A percentile compares a stretch with the other conserved stretches of the same genome.
Conservation (phyloP, 1,140 invertebrate genomes). For the Scylla paramamosain region DNA sequence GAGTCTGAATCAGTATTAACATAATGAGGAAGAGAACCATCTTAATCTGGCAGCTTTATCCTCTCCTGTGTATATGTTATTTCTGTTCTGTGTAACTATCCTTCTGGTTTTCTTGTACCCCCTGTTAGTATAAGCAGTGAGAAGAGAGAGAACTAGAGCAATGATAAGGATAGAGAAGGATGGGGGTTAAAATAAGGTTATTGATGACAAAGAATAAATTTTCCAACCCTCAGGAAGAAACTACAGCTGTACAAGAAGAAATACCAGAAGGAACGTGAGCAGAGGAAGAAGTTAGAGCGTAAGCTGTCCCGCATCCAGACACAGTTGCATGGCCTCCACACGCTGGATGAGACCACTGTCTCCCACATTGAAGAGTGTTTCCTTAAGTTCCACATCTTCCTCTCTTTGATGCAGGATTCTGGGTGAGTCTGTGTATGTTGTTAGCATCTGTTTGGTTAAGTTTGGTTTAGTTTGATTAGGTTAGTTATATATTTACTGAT, state of each 20-base stretch:
- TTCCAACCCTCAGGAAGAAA: conserved; percentile 25
- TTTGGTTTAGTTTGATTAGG: too few species aligned
- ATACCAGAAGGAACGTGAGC: conserved; percentile 1
- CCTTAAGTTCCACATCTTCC: conserved; percentile 28
- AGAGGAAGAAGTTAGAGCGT: background rate
- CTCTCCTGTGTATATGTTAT: too few species aligned
- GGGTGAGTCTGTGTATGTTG: background rate
- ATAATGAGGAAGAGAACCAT: too few species aligned
- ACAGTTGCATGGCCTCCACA: conserved; percentile 3
- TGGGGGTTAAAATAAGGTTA: too few species aligned
- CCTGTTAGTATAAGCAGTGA: too few species aligned
- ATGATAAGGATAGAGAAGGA: too few species aligned
- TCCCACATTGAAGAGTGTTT: conserved; percentile 43
- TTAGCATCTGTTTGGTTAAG: background rate
- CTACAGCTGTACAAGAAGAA: conserved; percentile 31
- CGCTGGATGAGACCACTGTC: conserved; percentile 31
- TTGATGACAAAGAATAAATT: too few species aligned
- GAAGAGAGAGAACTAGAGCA: too few species aligned
- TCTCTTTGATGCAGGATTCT: background rate
- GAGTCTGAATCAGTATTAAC: too few species aligned
- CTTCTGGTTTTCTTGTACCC: too few species aligned
- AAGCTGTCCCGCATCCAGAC: conserved; percentile 31
- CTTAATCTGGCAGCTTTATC: too few species aligned
- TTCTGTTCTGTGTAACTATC: too few species aligned
- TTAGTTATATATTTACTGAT: background rate